phyloP scores from a whole-genome alignment of 1,140 invertebrate genomes.

The Homarus americanus region DNA sequence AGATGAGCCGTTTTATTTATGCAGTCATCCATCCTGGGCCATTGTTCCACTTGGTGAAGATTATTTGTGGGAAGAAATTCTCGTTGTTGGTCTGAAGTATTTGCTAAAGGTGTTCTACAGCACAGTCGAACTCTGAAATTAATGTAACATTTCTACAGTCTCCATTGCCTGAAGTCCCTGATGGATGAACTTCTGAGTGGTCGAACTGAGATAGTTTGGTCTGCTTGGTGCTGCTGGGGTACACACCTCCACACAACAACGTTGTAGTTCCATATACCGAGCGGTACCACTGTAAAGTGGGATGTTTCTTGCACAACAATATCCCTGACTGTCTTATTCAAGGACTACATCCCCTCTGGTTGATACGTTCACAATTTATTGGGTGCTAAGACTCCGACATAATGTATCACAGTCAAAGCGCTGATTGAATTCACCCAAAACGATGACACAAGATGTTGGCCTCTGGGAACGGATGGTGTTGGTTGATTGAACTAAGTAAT shows the following conservation, averaged over 20 bases:
- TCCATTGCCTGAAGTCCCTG: not conserved
- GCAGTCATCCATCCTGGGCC: slow-evolving; percentile 6
- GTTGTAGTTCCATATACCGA: not conserved
- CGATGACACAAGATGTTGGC: too few relatives aligned
- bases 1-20: slow-evolving; percentile 4
- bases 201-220: not conserved
- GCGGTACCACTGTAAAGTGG: slow-evolving; percentile 5
- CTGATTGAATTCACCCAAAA: too few relatives aligned
- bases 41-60: not conserved
- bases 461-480: too few relatives aligned
- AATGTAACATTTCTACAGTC: not conserved
- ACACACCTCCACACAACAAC: not conserved
- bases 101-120: not conserved
- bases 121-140: not conserved
- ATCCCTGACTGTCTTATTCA: not conserved
- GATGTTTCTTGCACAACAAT: not conserved
- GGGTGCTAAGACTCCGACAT: not conserved
- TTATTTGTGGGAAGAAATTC: not conserved
- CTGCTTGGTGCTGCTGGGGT: not conserved
- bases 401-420: not conserved
- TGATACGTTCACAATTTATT: not conserved
- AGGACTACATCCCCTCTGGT: not conserved
- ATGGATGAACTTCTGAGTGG: not conserved
- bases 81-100: not conserved
- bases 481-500: too few relatives aligned